A percentile compares a stretch with the other conserved stretches of the same genome.
Conservation (phyloP, 2,797 vertebrate genomes). For the Xenentodon cancila region DNA sequence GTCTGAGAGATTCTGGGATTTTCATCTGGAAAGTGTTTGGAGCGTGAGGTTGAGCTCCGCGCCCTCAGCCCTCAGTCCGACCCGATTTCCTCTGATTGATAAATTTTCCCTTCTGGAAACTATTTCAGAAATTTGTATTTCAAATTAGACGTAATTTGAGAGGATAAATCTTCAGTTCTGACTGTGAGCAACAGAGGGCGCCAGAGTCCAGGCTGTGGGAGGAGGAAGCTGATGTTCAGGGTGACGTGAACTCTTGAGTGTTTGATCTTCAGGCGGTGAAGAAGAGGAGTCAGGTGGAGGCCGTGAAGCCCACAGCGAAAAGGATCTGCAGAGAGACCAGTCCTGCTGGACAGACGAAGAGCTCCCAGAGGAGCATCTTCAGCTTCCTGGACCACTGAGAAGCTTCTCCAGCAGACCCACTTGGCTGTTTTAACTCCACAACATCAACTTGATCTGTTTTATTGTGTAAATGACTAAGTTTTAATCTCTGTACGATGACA, state of each 20-base stretch:
- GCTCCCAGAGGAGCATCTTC: constrained; percentile 80
- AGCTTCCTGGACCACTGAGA: constrained; percentile 80
- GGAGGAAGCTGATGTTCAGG: not conserved
- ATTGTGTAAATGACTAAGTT: constrained; percentile 78
- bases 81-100: no score
- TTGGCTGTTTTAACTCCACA: not conserved
- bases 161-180: no score
- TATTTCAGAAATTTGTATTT: no score
- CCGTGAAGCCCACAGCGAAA: constrained; percentile 71
- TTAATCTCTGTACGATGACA: constrained; percentile 45
- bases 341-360: constrained; percentile 22
- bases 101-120: no score
- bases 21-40: no score
- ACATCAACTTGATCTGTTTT: constrained; percentile 46
- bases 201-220: constrained; percentile 49
- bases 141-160: no score
- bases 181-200: constrained; percentile 62
- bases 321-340: constrained; percentile 65
- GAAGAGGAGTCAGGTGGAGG: constrained; percentile 64
- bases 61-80: no score
- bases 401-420: not conserved
- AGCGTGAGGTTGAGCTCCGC: no score
- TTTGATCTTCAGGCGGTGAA: constrained; percentile 68
- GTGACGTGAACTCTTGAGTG: not conserved
- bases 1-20: no score